Evolutionary conservation across 2,113 vertebrate genomes (phyloP), one percentile per base, ranked within the genome.

Genomic region (Otocyon megalotis): DNA sequence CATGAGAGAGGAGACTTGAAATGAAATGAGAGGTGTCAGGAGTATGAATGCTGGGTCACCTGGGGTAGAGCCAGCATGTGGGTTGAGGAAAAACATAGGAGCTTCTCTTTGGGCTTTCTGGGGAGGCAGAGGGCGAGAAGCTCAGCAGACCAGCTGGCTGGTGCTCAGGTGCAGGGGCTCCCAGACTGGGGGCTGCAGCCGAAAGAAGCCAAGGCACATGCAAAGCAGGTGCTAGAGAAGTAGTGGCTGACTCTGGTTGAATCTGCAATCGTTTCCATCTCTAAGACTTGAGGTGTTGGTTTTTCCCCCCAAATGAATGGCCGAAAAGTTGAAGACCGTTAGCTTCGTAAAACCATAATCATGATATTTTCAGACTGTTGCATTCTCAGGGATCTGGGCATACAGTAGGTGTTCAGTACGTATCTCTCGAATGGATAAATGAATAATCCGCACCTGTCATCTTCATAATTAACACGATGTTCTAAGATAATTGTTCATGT

Each of bases 21-120:
- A 24, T 43, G 30, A 54, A 8, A 20, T 53, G 24, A 43, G 13
- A 13, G 14, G 1, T n/a, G 17, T 9, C 9, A 0, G 26, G n/a
- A 85, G 60, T 30, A 4, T 50, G 35, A 81, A 19, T 11, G 43
- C 28, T 56, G 28, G 43, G 65, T 19, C 6, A 43, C 19, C 35
- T 22, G 20, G 53, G 35, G 5, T 3, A 35, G 26, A 58, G 37
- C 9, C 67, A 50, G 53, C 8, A 35, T 5, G 2, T 19, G 72
- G 30, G 19, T 30, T 14, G 8, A 37, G 50, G 84, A 84, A 63
- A 65, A 56, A 22, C 8, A 1, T 6, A 3, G 48, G 12, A 15
- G 6, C n/a, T 30, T 67, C 71, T 9, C 56, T 92, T 37, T 10
- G 24, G 24, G 35, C 60, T 65, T 91, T 72, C 48, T 81, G 30